phyloP scores from a whole-genome alignment of 2,797 vertebrate genomes.

The Neosilurus hyrtlii region DNA sequence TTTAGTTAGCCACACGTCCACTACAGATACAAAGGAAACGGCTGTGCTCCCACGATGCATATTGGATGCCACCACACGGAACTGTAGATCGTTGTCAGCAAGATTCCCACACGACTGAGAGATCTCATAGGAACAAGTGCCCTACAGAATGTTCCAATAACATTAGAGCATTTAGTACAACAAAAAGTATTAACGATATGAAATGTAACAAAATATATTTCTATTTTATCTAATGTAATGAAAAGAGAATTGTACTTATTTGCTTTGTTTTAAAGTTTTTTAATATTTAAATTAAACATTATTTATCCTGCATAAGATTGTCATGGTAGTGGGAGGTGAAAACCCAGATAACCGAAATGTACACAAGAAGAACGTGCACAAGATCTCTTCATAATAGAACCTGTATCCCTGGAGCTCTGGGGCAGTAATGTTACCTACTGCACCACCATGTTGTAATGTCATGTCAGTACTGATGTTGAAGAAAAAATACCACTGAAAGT shows the following conservation, averaged over 20 bases:
- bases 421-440: neutral
- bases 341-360: neutral
- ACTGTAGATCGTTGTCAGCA: constrained; percentile 46
- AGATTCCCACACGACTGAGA: constrained; percentile 56
- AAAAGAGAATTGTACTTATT: neutral
- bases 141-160: constrained; percentile 55
- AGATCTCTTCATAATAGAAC: neutral
- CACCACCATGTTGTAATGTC: neutral
- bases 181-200: neutral
- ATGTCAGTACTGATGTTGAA: neutral
- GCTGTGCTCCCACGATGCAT: constrained; percentile 61
- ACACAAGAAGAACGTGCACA: neutral
- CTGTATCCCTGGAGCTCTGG: neutral
- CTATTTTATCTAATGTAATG: neutral
- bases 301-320: neutral
- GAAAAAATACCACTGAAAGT: neutral
- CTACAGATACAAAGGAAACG: constrained; percentile 67
- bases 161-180: neutral
- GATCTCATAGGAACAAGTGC: constrained; percentile 74
- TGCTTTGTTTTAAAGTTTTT: neutral
- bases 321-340: neutral
- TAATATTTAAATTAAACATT: neutral
- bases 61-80: constrained; percentile 64
- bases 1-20: constrained; percentile 64
- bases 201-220: neutral